Evolutionary conservation across 2,113 vertebrate species (phyloP).

Genomic region (Nesoenas mayeri): DNA sequence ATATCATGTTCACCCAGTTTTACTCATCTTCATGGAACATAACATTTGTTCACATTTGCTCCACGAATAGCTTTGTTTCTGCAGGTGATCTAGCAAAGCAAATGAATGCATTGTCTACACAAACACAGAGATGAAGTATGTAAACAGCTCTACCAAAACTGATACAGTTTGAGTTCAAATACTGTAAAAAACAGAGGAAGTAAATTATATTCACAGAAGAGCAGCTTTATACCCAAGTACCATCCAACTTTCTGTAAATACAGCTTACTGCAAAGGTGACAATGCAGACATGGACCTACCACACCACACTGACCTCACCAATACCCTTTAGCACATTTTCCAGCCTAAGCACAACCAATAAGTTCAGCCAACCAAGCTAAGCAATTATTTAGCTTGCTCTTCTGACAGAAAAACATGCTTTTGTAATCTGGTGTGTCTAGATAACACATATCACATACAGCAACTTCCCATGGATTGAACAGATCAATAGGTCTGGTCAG

Average conservation of each 20-base stretch:
- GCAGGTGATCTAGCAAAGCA: not conserved
- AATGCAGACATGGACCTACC: not conserved
- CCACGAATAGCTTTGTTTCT: not conserved
- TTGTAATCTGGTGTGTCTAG: not conserved
- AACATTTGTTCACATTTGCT: not conserved
- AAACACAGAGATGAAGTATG: not conserved
- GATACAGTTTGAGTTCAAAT: not conserved
- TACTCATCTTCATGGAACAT: not conserved
- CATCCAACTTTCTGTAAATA: not conserved
- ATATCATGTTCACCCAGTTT: fast-evolving
- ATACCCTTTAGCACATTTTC: not conserved
- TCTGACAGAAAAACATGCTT: not conserved
- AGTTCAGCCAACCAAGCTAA: not conserved
- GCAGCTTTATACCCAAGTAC: not conserved
- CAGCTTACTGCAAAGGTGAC: fast-evolving
- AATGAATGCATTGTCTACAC: fast-evolving
- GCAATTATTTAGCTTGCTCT: not conserved
- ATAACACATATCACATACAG: not conserved
- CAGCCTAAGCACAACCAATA: not conserved
- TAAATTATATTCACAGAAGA: not conserved
- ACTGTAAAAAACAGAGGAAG: not conserved
- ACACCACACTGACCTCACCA: not conserved
- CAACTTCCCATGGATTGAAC: not conserved
- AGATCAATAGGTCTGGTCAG: not conserved
- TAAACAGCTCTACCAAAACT: not conserved